Base-by-base conservation (phyloP, 2,888 invertebrate genomes). In the Hanleya hanleyi region DNA sequence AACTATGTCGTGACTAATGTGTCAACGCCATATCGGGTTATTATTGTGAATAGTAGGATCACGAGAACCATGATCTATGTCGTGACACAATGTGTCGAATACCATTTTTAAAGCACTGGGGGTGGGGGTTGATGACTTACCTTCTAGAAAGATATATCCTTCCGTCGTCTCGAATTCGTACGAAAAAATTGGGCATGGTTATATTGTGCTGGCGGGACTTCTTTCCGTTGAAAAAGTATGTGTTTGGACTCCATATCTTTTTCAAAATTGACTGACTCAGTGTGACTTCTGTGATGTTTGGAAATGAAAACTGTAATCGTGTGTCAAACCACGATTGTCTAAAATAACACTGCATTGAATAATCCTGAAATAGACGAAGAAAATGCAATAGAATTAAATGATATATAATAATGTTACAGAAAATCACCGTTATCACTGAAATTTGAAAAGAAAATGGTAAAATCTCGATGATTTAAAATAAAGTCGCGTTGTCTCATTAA, bases 201-300 rank as follows among this genome's bases (percentile, higher is more conserved):
- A 98, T 97, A 37, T 96, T 97, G 91, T 98, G 98, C 64, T 98
- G 95, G 86, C 97, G 97, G 15, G 97, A 97, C 82, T 86, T 84
- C 36, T 82, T 82, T 12, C 90, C 90, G 75, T 90, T 90, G 35
- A 87, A 77, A 76, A 91, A 91, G 90, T 96, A 98, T 0, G 98
- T 98, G 91, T 98, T 98, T 0, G 98, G 98, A 80, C 97, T 93
- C 98, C 98, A 98, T 85, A 98, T 97, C 86, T 96, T 93, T 89
- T 97, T 96, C 87, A 96, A 91, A 94, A 96, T 95, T 72, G 94
- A 94, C 86, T 95, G 95, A 87, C 85, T 87, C 36, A 87, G 77
- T 12, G 86, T 85, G 15, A 87, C 82, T 70, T 86, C 81, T 18
- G 84, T 82, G 65, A 87, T 81, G 75, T 86, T 86, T 6, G 78